Evolutionary conservation across 2,797 vertebrate genomes (phyloP).

Genomic region (Crenichthys baileyi): DNA sequence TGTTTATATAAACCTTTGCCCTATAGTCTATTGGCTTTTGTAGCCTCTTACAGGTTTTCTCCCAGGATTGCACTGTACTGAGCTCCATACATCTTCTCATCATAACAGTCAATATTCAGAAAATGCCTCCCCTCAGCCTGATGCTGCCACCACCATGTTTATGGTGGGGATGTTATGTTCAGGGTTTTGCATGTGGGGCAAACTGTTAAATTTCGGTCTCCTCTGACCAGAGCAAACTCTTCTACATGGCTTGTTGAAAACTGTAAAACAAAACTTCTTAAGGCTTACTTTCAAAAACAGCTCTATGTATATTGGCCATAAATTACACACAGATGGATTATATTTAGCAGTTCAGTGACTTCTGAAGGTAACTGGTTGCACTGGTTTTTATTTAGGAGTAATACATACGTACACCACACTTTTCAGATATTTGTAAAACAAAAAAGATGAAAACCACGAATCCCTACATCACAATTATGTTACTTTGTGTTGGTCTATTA

Average conservation of each 20-base stretch:
- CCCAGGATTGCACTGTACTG: no score
- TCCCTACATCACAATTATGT: not conserved
- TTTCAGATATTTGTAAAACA: conserved; percentile 5
- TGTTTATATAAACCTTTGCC: no score
- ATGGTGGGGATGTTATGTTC: not conserved
- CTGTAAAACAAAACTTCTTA: not conserved
- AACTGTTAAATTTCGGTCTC: not conserved
- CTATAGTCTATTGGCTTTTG: no score
- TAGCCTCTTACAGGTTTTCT: no score
- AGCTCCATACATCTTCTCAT: no score
- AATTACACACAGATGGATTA: not conserved
- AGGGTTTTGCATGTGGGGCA: no score
- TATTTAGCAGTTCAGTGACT: not conserved
- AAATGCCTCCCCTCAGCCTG: no score
- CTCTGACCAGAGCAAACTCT: no score
- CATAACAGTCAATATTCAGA: no score
- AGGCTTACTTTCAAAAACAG: not conserved
- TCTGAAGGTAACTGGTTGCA: not conserved
- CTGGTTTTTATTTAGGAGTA: not conserved
- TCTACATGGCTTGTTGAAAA: not conserved
- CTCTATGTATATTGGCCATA: not conserved
- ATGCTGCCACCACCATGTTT: no score
- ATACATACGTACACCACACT: not conserved
- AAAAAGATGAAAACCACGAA: not conserved
- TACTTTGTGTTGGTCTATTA: not conserved